Percentiles rank a stretch among this genome's conserved stretches.
These are phyloP conservation scores for Rhodinocichla rosea DNA, from an alignment of 2,113 vertebrate species.

Conservation along the genomic window DNA sequence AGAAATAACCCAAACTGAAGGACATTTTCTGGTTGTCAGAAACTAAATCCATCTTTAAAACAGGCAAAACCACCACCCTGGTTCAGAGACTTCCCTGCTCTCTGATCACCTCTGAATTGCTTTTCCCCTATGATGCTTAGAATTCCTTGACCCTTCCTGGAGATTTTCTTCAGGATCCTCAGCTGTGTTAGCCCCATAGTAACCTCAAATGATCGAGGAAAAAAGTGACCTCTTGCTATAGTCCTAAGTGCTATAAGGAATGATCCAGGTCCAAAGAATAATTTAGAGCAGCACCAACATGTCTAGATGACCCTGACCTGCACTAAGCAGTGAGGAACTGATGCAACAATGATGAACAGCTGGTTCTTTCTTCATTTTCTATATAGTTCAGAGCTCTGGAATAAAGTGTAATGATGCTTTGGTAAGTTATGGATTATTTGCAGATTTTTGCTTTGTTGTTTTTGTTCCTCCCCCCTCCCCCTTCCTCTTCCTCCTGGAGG, in stretches of 20 bases:
- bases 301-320: background rate
- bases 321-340: background rate
- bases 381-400: background rate
- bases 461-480: background rate
- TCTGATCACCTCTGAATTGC: background rate
- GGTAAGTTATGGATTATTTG: background rate
- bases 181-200: background rate
- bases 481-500: background rate
- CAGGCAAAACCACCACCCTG: background rate
- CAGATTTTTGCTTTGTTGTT: background rate
- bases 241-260: background rate
- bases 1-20: conserved; percentile 49
- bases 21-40: conserved; percentile 54
- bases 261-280: background rate
- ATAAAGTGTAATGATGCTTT: background rate
- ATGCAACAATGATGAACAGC: background rate
- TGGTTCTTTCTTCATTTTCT: background rate
- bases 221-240: background rate
- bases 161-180: background rate
- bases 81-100: background rate
- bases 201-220: background rate
- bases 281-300: background rate
- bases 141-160: background rate
- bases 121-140: background rate
- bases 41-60: conserved; percentile 12